Base-by-base conservation (phyloP, 2,113 vertebrate species). In the Leucosticte australis region DNA sequence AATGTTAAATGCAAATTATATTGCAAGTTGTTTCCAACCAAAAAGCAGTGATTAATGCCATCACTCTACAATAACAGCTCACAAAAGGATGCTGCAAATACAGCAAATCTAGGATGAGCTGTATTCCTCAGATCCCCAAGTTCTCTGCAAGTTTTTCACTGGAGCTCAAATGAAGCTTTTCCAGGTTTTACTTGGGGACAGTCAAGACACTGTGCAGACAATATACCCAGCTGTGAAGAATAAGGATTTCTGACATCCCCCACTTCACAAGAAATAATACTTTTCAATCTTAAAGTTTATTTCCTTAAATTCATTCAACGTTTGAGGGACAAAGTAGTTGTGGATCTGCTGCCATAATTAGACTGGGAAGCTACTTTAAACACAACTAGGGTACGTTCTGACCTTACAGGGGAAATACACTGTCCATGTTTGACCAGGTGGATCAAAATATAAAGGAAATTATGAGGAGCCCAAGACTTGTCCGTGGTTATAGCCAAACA, bases 341-440 rank as follows among this genome's bases (percentile, higher is more conserved):
- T 53, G 7, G 39, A 82, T 46, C 30, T 64, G 37, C 20, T 78
- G n/a, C 26, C 26, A 55, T 2, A 60, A 31, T 7, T 21, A 42
- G 33, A 73, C 16, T 39, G 6, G 18, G 23, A 85, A 82, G 47
- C 21, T 67, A 15, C 56, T 84, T 84, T 24, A 78, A 75, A 78
- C 11, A 4, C 4, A 87, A 3, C 13, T 37, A 13, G 7, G 2
- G 20, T 21, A 28, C 0, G 0, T 57, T 33, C 22, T 57, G 37
- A 81, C 39, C 21, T 70, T 46, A 33, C 3, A 82, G 16, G 7
- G 15, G 13, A 95, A 70, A 81, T 15, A 39, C 10, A 49, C 11
- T 35, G 42, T 16, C 10, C 26, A 2, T 11, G 3, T 57, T 56
- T 53, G 19, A 89, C 17, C 28, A 78, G 9, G 23, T n/a, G 4